Conservation (phyloP, 2,797 vertebrate genomes). For the Petrocephalus sullivani region DNA sequence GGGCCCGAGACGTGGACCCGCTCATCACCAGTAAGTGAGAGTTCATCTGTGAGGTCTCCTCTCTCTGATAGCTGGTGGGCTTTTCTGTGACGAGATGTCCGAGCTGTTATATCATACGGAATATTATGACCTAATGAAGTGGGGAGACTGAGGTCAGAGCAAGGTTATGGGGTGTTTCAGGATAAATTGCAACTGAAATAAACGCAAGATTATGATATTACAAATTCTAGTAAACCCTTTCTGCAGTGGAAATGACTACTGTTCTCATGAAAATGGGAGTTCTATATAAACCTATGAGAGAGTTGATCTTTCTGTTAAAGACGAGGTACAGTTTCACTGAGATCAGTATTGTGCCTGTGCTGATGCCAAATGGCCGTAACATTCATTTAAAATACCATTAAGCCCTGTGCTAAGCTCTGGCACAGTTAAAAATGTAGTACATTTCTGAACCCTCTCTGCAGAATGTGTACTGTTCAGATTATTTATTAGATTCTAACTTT, state of each 20-base stretch:
- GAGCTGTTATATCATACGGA: background rate
- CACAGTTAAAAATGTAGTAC: background rate
- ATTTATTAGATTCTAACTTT: background rate
- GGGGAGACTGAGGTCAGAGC: background rate
- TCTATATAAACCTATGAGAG: background rate
- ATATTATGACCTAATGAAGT: background rate
- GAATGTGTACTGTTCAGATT: background rate
- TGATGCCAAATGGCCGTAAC: background rate
- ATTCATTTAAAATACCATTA: background rate
- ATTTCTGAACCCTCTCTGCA: background rate
- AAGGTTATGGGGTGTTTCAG: background rate
- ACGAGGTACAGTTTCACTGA: background rate
- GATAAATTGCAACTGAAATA: background rate
- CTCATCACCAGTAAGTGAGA: constrained; percentile 82
- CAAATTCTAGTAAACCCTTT: background rate
- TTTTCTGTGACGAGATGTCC: background rate
- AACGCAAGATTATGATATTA: background rate
- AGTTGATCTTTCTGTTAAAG: background rate
- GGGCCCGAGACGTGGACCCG: constrained; percentile 85
- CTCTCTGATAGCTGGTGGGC: background rate
- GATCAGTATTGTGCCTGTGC: background rate
- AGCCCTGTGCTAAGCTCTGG: background rate
- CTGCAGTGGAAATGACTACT: background rate
- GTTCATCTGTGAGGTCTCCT: background rate
- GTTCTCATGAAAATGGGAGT: background rate